Evolutionary conservation across 2,797 vertebrate genomes (phyloP).

Genomic region (Champsocephalus esox): DNA sequence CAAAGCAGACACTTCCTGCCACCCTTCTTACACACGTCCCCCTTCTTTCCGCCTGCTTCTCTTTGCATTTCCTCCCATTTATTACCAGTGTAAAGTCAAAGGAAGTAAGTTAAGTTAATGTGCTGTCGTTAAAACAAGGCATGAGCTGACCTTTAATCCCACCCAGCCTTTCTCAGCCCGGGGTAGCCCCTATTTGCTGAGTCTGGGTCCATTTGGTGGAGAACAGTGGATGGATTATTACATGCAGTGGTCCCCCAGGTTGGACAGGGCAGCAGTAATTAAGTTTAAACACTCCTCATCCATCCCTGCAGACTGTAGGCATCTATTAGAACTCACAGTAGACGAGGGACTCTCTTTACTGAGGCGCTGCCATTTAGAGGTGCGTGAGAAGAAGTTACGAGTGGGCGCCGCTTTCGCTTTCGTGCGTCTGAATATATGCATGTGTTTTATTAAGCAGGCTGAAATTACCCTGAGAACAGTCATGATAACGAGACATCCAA

Average conservation of each 20-base stretch:
- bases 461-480: slow-evolving; percentile 75
- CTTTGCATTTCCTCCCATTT: slow-evolving; percentile 82
- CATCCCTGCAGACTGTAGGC: slow-evolving; percentile 66
- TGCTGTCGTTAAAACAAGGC: slow-evolving; percentile 86
- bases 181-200: slow-evolving; percentile 80
- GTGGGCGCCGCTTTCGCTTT: slow-evolving; percentile 28
- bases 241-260: slow-evolving; percentile 77
- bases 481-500: slow-evolving; percentile 69
- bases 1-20: slow-evolving; percentile 26
- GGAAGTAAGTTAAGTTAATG: slow-evolving; percentile 92
- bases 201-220: slow-evolving; percentile 88
- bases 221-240: slow-evolving; percentile 91
- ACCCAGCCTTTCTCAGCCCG: slow-evolving; percentile 67
- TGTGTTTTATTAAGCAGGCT: slow-evolving; percentile 69
- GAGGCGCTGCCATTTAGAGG: slow-evolving; percentile 58
- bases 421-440: slow-evolving; percentile 51
- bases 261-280: slow-evolving; percentile 79
- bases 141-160: slow-evolving; percentile 82
- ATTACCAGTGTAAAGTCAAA: slow-evolving; percentile 84
- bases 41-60: slow-evolving; percentile 58
- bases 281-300: slow-evolving; percentile 78
- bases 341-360: slow-evolving; percentile 52
- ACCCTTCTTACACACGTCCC: slow-evolving; percentile 32
- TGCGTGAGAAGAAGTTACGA: slow-evolving; percentile 78
- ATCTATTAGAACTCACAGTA: slow-evolving; percentile 51